Base-by-base conservation (phyloP, 2,797 vertebrate species). In the Phyllotis vaccarum region DNA sequence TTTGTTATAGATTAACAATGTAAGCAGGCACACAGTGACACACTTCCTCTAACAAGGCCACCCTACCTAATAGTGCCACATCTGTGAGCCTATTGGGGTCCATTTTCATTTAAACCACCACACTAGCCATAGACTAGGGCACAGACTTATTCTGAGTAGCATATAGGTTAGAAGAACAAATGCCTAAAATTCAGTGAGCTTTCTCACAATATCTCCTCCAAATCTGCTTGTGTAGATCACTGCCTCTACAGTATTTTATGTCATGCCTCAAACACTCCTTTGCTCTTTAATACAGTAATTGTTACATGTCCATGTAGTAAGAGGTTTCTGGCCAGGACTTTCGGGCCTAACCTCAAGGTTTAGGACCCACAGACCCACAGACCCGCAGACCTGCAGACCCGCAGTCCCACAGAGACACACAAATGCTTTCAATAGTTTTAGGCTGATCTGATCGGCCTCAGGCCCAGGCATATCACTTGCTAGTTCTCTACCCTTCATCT, bases 281-380 rank as follows among this genome's bases (percentile, higher is more conserved):
- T 86, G 6, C 19, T 4, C 54, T 66, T 92, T 94, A 83, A 87
- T 9, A 31, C 74, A 70, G 75, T 40, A 87, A 68, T 95, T 72
- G 40, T 87, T 83, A 3, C 90, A 19, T 43, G 66, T 13, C 27
- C 62, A 58, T 96, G n/a, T n/a, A n/a, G n/a, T n/a, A n/a, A n/a
- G n/a, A n/a, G n/a, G n/a, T n/a, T n/a, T n/a, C n/a, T n/a, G n/a
- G n/a, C n/a, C n/a, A n/a, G n/a, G n/a, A n/a, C n/a, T n/a, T n/a
- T n/a, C n/a, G n/a, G n/a, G n/a, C n/a, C n/a, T n/a, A n/a, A n/a
- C n/a, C n/a, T n/a, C n/a, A n/a, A n/a, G n/a, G n/a, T n/a, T n/a
- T n/a, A n/a, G n/a, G n/a, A n/a, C n/a, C n/a, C n/a, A n/a, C n/a
- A n/a, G n/a, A n/a, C n/a, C n/a, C n/a, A n/a, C n/a, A n/a, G n/a